These are phyloP conservation scores for Macroteleia sp. DNA, from an alignment of 2,888 invertebrate species.

Conservation along the genomic window DNA sequence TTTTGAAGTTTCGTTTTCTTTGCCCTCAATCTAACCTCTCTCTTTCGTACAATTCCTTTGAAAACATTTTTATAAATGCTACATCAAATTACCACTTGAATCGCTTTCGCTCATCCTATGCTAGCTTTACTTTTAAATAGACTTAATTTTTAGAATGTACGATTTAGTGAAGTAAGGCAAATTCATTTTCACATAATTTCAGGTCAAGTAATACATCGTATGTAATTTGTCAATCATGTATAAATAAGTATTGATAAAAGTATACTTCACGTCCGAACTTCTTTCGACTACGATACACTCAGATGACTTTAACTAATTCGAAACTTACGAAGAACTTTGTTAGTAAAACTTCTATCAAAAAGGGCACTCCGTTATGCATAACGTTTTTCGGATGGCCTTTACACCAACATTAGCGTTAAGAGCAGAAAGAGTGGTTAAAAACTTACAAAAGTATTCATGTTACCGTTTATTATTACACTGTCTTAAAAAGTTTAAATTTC, in stretches of 20 bases:
- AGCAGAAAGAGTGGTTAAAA: slow-evolving; percentile 59
- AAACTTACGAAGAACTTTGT: slow-evolving; percentile 51
- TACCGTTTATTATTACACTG: slow-evolving; percentile 39
- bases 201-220: no score
- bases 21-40: slow-evolving; percentile 24
- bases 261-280: slow-evolving; percentile 34
- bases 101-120: no score
- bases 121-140: no score
- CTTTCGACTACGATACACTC: slow-evolving; percentile 40
- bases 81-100: no score
- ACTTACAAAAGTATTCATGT: slow-evolving; percentile 48
- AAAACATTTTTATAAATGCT: slow-evolving; percentile 35
- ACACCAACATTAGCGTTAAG: slow-evolving; percentile 68
- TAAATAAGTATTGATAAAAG: slow-evolving; percentile 43
- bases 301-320: slow-evolving; percentile 47
- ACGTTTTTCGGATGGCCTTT: slow-evolving; percentile 66
- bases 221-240: slow-evolving; percentile 27
- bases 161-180: no score
- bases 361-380: slow-evolving; percentile 59
- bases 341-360: slow-evolving; percentile 44
- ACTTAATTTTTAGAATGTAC: no score
- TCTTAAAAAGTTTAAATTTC: slow-evolving; percentile 21
- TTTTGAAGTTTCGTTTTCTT: slow-evolving; percentile 54
- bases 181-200: no score
- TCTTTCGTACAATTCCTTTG: slow-evolving; percentile 20